Base-by-base conservation (phyloP, 2,888 invertebrate species). In the Furcula furcula region DNA sequence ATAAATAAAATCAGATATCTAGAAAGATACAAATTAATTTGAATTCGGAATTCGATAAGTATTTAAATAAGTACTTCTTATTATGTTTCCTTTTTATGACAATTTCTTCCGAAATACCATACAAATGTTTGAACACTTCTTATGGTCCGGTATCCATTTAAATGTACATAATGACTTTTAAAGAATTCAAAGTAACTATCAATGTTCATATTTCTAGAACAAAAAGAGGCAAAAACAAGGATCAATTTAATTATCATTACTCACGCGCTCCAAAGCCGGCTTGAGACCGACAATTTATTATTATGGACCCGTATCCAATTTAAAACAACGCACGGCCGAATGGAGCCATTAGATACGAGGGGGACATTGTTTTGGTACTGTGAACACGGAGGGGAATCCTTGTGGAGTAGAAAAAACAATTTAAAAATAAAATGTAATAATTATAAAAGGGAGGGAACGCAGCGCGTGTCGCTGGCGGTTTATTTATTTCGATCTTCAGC, bases 351-450 rank as follows among this genome's bases (percentile, higher is more conserved):
- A 76, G 72, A 68, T 66, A 68, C 66, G 72, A 67, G 74, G 83
- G 74, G 76, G 67, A 72, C 76, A 84, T 82, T 83, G 83, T 85
- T 85, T 85, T 81, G 71, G 67, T 71, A 76, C 64, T 62, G 61
- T 66, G 66, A 76, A 76, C 69, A 76, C 69, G 72, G 74, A 79
- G 85, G 85, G 84, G 84, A 82, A 82, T 81, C 76, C 71, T 76
- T 75, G 77, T 73, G 80, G 75, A 79, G 66, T 48, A 80, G 84
- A 87, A 88, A 88, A 88, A 87, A 87, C 84, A 84, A 84, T 88
- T 87, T 86, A 87, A 87, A 88, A 88, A 88, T 87, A 88, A 87
- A 87, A 87, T 84, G 85, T 74, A 87, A 81, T 85, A 84, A 85
- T 87, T 86, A 83, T 81, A 78, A 83, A 82, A 81, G 76, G 76